phyloP scores from a whole-genome alignment of 64 coral and sea anemone species.

The Actinia tenebrosa region DNA sequence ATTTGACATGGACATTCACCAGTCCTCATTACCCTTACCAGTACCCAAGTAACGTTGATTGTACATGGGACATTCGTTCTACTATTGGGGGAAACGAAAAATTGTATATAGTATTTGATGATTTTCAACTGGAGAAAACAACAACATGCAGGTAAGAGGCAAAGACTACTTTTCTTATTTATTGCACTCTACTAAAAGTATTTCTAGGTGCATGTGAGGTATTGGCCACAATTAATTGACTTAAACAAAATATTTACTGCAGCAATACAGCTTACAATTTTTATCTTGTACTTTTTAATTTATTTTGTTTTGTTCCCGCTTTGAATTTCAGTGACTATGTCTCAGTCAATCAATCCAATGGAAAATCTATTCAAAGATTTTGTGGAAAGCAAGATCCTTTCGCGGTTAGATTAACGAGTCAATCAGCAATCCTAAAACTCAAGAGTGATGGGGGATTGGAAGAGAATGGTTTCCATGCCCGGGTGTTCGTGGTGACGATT shows the following conservation, averaged over 20 bases:
- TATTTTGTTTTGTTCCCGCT: no score
- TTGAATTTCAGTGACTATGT: not conserved
- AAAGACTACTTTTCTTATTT: not conserved
- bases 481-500: not conserved
- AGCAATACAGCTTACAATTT: no score
- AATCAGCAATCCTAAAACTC: not conserved
- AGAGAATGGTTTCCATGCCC: slow-evolving; percentile 17
- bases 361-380: not conserved
- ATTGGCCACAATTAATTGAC: no score
- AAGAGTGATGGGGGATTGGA: slow-evolving; percentile 15
- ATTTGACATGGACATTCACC: not conserved
- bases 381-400: slow-evolving; percentile 11
- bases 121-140: not conserved
- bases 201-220: no score
- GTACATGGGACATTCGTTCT: not conserved
- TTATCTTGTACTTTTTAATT: no score
- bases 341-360: not conserved
- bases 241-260: no score
- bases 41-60: slow-evolving; percentile 5
- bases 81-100: not conserved
- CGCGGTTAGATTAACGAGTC: not conserved
- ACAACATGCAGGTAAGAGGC: not conserved
- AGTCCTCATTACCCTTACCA: slow-evolving; percentile 20
- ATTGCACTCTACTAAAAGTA: no score
- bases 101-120: not conserved